Evolutionary conservation across 2,113 vertebrate genomes (phyloP).

Genomic region (Chionodraco myersi): DNA sequence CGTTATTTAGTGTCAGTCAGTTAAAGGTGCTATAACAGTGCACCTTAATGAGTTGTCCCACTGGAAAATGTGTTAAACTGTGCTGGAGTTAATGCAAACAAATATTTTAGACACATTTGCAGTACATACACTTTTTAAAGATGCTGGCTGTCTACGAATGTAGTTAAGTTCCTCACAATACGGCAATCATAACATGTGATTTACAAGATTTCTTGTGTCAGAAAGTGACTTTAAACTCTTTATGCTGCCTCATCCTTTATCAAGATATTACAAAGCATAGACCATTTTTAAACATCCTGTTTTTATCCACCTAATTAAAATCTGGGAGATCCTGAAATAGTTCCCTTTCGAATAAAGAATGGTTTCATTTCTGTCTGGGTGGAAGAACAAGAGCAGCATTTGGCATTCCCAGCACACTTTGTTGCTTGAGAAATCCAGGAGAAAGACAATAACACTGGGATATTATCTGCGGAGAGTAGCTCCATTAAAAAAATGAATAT

Average conservation of each 20-base stretch:
- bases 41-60: slow-evolving; percentile 35
- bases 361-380: slow-evolving; percentile 12
- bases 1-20: slow-evolving; percentile 52
- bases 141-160: neutral
- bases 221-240: neutral
- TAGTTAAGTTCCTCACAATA: slow-evolving; percentile 2
- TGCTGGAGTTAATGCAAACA: slow-evolving; percentile 8
- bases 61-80: slow-evolving; percentile 2
- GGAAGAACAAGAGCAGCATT: slow-evolving; percentile 22
- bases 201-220: neutral
- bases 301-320: slow-evolving; percentile 8
- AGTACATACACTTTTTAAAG: neutral
- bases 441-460: slow-evolving; percentile 49
- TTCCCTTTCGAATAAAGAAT: neutral
- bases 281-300: neutral
- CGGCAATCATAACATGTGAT: neutral
- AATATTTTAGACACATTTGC: slow-evolving; percentile 6
- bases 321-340: slow-evolving; percentile 6
- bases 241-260: neutral
- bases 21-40: slow-evolving; percentile 33
- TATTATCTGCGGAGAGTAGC: slow-evolving; percentile 64
- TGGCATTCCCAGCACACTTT: slow-evolving; percentile 44
- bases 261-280: neutral
- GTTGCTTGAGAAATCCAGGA: slow-evolving; percentile 37
- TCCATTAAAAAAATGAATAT: slow-evolving; percentile 76